Percentiles rank a stretch among this genome's conserved stretches.
Conservation (phyloP, 2,888 invertebrate genomes). For the Pasiphila rectangulata region DNA sequence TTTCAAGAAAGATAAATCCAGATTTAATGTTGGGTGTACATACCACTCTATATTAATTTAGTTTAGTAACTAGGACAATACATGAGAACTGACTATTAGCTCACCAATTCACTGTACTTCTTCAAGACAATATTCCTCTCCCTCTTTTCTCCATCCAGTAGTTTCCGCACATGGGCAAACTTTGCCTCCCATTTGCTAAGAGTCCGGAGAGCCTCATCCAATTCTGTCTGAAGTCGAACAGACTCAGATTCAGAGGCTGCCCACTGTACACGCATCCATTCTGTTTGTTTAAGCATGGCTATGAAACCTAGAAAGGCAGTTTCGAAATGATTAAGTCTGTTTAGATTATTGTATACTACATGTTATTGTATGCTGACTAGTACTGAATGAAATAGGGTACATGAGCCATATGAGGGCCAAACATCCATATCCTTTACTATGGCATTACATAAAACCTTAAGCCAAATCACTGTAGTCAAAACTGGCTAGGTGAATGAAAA, state of each 20-base stretch:
- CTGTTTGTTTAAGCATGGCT: constrained; percentile 86
- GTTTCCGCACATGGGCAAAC: constrained; percentile 88
- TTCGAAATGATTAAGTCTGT: not conserved
- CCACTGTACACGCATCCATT: constrained; percentile 86
- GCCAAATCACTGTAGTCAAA: no score
- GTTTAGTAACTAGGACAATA: no score
- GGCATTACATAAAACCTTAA: no score
- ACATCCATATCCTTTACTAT: no score
- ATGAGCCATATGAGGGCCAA: no score
- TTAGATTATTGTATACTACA: not conserved
- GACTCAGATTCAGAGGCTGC: constrained; percentile 86
- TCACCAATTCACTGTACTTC: constrained; percentile 86
- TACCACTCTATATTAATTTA: no score
- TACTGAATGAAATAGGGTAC: no score
- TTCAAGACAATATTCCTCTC: constrained; percentile 85
- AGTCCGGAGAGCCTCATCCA: constrained; percentile 86
- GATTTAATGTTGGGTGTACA: no score
- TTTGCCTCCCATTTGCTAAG: constrained; percentile 89
- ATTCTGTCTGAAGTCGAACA: constrained; percentile 84
- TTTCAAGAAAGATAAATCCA: no score
- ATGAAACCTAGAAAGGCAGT: constrained; percentile 82
- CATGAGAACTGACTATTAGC: constrained; percentile 22
- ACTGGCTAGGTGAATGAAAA: no score
- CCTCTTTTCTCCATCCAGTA: constrained; percentile 90
- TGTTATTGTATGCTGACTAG: not conserved